Evolutionary conservation across 92 coral and sea anemone species (phyloP), one percentile per base, ranked within the genome.

Genomic region (Diadumene lineata): DNA sequence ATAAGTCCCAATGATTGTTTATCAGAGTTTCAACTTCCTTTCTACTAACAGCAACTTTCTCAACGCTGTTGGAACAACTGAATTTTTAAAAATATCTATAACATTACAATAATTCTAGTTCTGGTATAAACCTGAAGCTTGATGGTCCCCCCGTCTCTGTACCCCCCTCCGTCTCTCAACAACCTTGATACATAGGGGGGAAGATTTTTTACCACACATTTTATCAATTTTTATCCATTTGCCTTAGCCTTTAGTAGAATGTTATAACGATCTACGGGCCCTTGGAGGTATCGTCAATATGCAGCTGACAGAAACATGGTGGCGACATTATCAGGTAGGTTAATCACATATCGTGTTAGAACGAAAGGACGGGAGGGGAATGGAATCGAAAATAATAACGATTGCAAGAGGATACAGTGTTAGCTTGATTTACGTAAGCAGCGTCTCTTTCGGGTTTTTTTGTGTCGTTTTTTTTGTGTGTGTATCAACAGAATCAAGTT

Each of bases 301-400:
- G 17, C 90, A 82, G 38, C 32, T 94, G 77, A 81, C 98, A 31
- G 97, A 94, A 70, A 94, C 97, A 11, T 94, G 98, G 98, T 91
- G 92, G 92, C 79, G 98, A 11, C 85, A 92, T 26, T 94, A 94
- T 56, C 98, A 94, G 91, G 98, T 89, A 78, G 2, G 68, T 53
- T 16, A 53, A 13, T 16, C 19, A 9, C 24, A 3, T 53, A 16
- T 6, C 19, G 19, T 15, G 4, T 53, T 53, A 15, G 18, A 2
- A 4, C 58, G 51, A 44, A 44, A 44, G 51, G 10, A 8, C 51
- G 51, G 17, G 51, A 44, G 17, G 17, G 17, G n/a, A n/a, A n/a
- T n/a, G n/a, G n/a, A n/a, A n/a, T n/a, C n/a, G n/a, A 44, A 8
- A 8, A 44, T 8, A 44, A 44, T 44, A 44, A 44, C 51, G 9